Evolutionary conservation across 2,113 vertebrate species (phyloP), one percentile per base, ranked within the genome.

Genomic region (Malurus elegans): DNA sequence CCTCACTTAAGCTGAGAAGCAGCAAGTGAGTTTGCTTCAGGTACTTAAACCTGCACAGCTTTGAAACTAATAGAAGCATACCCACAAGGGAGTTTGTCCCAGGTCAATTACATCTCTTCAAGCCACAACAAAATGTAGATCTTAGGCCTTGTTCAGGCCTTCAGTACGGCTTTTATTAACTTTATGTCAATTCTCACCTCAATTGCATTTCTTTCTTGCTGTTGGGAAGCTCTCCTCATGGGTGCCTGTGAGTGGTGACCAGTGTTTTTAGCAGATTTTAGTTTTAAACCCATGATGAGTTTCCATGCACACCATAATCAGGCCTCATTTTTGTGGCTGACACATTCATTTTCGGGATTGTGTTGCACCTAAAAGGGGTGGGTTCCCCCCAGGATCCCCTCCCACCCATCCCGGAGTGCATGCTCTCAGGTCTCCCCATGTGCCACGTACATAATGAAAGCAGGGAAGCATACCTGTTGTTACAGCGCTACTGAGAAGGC

Each of bases 241-340:
- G 7, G 0, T 60, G 70, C 8, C 32, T 2, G 0, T 48, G 40
- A 54, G 45, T 14, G 50, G 36, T 45, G 61, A 44, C 14, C 23
- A 20, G 14, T 18, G 18, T 16, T 90, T 53, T 61, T 67, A 51
- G 60, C 16, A 92, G 50, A 40, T 86, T 65, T 74, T 79, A 58
- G 61, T 40, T 67, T 47, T 42, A 94, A 93, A 72, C 9, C 8
- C 4, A 5, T 7, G 7, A 56, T 2, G 5, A 71, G 56, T 64
- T 83, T 73, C 44, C 34, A 82, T 38, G 47, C 67, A 40, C 0
- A 0, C 62, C 1, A 3, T 8, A 54, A 32, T 29, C 0, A 0
- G 20, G 4, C 25, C 21, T 92, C 51, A 38, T n/a, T 86, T 86
- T 38, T 64, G 57, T 60, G 34, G 28, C 9, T 79, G 65, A 66